Evolutionary conservation across 2,888 invertebrate species (phyloP), one percentile per base, ranked within the genome.

Genomic region (Therioaphis trifolii): DNA sequence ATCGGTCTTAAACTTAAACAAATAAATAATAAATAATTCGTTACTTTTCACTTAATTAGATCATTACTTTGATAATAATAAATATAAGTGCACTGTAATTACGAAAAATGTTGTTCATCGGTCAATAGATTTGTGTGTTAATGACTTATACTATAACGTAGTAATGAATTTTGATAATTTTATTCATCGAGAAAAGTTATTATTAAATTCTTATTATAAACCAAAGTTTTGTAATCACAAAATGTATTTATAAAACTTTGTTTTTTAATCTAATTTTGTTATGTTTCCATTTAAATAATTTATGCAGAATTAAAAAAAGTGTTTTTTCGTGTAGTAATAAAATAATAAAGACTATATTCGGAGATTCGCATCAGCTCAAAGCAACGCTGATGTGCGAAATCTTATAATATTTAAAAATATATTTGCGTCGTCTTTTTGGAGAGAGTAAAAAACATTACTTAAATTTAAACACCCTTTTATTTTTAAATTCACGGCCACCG

Each of bases 271-370:
- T 78, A 68, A 78, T 78, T 78, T 78, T 69, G 66, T 78, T 78
- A 40, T 78, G 78, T 69, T 78, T 68, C 40, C 68, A 78, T 78
- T 69, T 78, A 78, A 78, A 66, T 78, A 78, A 66, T 78, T 68
- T 78, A 78, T 55, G 49, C 46, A 15, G 76, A 40, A 40, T 15
- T n/a, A 18, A 74, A 46, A 46, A 76, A 46, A 21, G 46, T 63
- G 3, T 63, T 77, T 63, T 58, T 15, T 46, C 0, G 61, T 29
- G 29, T 21, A 63, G 43, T n/a, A n/a, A 58, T 11, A n/a, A 24
- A 76, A 61, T 61, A n/a, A 76, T 55, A 52, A 29, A 77, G 24
- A 66, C 49, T 15, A 29, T 18, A 49, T 49, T 46, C 29, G 27
- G 27, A 29, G 63, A 77, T n/a, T n/a, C n/a, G n/a, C n/a, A 58